A percentile compares a stretch with the other conserved stretches of the same genome.
Conservation (phyloP, 1,140 invertebrate species). For the Drosophila pachea region DNA sequence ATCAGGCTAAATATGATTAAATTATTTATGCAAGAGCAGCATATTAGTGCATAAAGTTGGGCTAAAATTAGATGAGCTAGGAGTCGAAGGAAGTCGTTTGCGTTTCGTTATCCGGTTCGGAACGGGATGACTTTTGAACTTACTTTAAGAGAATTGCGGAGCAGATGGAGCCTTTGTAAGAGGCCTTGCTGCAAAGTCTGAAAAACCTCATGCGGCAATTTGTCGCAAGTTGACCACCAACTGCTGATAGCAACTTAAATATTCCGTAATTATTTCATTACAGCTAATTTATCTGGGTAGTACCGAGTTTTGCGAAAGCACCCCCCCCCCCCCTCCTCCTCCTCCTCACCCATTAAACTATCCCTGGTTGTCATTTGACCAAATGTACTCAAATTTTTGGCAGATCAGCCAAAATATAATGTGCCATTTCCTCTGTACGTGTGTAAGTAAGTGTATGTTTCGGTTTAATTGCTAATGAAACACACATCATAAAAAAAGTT, state of each 20-base stretch:
- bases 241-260: too few species aligned
- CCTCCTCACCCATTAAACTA: background rate
- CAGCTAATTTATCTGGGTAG: constrained; percentile 3
- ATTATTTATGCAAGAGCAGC: background rate
- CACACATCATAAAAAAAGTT: constrained; percentile 71
- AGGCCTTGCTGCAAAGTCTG: too few species aligned
- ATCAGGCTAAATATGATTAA: background rate
- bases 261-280: too few species aligned
- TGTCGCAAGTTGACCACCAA: too few species aligned
- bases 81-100: too few species aligned
- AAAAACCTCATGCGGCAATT: too few species aligned
- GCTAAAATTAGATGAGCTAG: too few species aligned
- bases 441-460: constrained; percentile 23
- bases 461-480: constrained; percentile 73
- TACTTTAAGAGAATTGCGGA: too few species aligned
- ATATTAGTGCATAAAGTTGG: too few species aligned
- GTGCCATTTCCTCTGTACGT: constrained; percentile 23
- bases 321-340: background rate
- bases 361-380: background rate
- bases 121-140: too few species aligned
- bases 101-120: too few species aligned
- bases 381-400: constrained; percentile 41
- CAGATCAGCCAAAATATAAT: constrained; percentile 54
- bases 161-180: too few species aligned
- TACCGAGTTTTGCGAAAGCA: constrained; percentile 14